Conservation (phyloP, 2,888 invertebrate genomes). For the Drosophila borborema region DNA sequence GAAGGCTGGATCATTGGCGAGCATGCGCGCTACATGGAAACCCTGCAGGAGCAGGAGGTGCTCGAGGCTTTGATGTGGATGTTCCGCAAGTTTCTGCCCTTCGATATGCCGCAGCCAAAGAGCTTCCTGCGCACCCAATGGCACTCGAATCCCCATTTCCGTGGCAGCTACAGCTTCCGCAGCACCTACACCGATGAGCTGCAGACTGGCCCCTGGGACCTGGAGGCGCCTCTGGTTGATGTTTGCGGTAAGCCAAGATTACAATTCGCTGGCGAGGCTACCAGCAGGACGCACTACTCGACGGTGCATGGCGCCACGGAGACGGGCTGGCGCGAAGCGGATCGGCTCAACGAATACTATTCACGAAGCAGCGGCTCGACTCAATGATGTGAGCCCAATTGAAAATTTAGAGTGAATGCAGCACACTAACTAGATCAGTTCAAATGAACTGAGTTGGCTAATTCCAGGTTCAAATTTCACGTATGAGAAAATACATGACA, state of each 20-base stretch:
- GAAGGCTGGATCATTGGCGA: slow-evolving; percentile 89
- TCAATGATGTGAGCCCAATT: neutral
- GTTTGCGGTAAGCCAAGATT: slow-evolving; percentile 85
- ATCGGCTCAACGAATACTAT: slow-evolving; percentile 86
- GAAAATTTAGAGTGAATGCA: neutral
- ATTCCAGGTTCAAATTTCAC: slow-evolving; percentile 8
- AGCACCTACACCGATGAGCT: slow-evolving; percentile 87
- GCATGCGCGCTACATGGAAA: slow-evolving; percentile 88
- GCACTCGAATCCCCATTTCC: slow-evolving; percentile 87
- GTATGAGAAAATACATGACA: slow-evolving; percentile 3
- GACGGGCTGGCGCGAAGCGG: slow-evolving; percentile 90
- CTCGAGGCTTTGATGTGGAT: slow-evolving; percentile 70
- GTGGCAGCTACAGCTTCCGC: slow-evolving; percentile 89
- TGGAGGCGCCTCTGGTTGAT: slow-evolving; percentile 86
- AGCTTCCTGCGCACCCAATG: slow-evolving; percentile 87
- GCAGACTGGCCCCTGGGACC: slow-evolving; percentile 86
- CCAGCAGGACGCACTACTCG: slow-evolving; percentile 88
- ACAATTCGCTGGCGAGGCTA: slow-evolving; percentile 90
- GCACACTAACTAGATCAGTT: neutral
- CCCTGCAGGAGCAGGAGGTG: slow-evolving; percentile 86
- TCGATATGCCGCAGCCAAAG: slow-evolving; percentile 66
- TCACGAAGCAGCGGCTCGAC: slow-evolving; percentile 4
- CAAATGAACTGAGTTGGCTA: slow-evolving; percentile 1
- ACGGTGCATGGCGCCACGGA: slow-evolving; percentile 91
- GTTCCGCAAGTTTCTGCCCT: slow-evolving; percentile 72